Evolutionary conservation across 2,888 invertebrate species (phyloP).

Genomic region (Nephrotoma flavescens): DNA sequence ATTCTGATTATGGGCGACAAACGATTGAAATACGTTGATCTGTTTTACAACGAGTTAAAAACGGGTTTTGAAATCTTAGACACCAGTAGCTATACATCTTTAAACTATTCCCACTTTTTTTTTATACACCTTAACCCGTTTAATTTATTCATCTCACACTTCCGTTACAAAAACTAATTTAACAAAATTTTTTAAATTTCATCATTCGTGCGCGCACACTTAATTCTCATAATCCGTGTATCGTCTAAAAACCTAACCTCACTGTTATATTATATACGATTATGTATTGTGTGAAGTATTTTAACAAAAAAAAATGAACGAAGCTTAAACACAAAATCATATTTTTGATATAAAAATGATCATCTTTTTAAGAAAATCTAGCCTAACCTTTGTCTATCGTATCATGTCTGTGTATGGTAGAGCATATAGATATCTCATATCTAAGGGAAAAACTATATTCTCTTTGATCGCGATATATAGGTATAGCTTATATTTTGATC

Average conservation of each 20-base stretch:
- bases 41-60: too few species aligned
- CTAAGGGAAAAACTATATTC: background rate
- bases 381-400: background rate
- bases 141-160: background rate
- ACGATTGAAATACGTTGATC: too few species aligned
- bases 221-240: background rate
- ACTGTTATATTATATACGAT: background rate
- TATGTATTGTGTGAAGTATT: background rate
- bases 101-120: too few species aligned
- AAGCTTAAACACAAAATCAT: background rate
- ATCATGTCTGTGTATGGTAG: background rate
- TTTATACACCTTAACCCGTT: too few species aligned
- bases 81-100: too few species aligned
- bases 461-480: background rate
- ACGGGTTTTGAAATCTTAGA: too few species aligned
- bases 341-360: background rate
- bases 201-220: background rate
- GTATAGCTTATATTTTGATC: background rate
- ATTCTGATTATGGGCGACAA: too few species aligned
- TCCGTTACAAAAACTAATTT: background rate
- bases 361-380: background rate
- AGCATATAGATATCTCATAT: background rate
- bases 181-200: background rate
- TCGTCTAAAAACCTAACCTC: background rate
- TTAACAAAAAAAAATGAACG: background rate